Evolutionary conservation across 2,888 invertebrate species (phyloP).

Genomic region (Drosophila anomalata): DNA sequence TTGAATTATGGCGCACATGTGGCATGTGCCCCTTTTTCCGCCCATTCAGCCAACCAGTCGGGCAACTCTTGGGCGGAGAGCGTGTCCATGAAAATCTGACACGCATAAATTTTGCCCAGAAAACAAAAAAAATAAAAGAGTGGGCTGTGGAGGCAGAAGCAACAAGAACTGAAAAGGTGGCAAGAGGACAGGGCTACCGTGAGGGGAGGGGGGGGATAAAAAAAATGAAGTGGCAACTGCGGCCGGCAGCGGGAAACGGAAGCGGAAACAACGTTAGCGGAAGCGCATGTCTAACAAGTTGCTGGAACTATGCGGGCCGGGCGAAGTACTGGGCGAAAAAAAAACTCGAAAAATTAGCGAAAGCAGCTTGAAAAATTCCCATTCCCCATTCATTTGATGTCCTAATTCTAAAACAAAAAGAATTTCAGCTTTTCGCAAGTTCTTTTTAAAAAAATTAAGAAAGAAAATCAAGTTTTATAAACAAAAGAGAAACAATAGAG

Average conservation of each 20-base stretch:
- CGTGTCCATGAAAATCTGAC: constrained; percentile 74
- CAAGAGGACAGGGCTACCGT: neutral
- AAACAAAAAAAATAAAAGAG: constrained; percentile 3
- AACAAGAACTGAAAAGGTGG: neutral
- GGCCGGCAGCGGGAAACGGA: constrained; percentile 53
- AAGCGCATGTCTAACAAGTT: constrained; percentile 78
- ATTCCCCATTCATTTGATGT: neutral
- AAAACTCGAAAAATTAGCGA: constrained; percentile 44
- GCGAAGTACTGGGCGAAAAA: constrained; percentile 44
- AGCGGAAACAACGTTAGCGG: constrained; percentile 71
- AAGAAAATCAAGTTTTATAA: neutral
- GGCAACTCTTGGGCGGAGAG: constrained; percentile 7
- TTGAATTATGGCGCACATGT: constrained; percentile 72
- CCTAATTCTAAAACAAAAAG: too few relatives aligned
- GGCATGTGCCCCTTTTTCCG: constrained; percentile 35
- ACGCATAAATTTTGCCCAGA: constrained; percentile 65
- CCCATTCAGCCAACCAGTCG: neutral
- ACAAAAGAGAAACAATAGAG: neutral
- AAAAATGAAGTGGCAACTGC: constrained; percentile 44
- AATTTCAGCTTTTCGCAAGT: neutral
- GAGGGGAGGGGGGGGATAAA: constrained; percentile 16
- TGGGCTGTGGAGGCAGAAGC: neutral
- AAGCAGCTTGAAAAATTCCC: too few relatives aligned
- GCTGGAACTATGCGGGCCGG: constrained; percentile 55
- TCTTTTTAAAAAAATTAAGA: too few relatives aligned